These are phyloP conservation scores for Lepus americanus DNA, from an alignment of 2,113 vertebrate genomes.

Conservation along the genomic window DNA sequence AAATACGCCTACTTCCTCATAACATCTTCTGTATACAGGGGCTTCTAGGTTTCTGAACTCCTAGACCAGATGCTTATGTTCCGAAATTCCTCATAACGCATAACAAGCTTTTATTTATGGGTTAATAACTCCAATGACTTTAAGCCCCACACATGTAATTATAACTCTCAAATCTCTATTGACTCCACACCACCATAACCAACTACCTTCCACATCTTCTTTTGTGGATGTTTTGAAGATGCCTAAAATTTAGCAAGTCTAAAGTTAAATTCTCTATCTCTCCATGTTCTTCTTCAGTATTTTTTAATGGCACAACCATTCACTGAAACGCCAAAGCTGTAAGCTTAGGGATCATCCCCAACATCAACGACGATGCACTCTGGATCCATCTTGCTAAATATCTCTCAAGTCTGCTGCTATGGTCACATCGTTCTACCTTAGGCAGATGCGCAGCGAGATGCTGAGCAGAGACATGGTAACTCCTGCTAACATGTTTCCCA, in stretches of 20 bases:
- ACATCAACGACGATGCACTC: background rate
- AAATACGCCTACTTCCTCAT: background rate
- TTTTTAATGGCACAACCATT: background rate
- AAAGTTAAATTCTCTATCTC: background rate
- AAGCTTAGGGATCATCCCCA: background rate
- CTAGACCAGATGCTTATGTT: background rate
- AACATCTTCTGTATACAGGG: background rate
- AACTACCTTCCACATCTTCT: background rate
- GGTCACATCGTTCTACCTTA: background rate
- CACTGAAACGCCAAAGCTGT: background rate
- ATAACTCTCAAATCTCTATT: background rate
- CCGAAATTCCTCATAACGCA: background rate
- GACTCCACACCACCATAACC: background rate
- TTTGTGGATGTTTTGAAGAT: background rate
- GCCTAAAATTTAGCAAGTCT: constrained; percentile 12
- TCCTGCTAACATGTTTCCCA: background rate
- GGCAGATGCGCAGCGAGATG: background rate
- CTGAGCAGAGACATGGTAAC: too few species aligned
- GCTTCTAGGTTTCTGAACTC: background rate
- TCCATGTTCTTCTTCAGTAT: background rate
- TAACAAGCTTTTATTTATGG: background rate
- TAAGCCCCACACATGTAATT: background rate
- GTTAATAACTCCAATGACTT: background rate
- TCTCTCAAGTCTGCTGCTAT: background rate
- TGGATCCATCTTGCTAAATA: background rate